Conservation (phyloP, 2,113 vertebrate genomes). For the Macrotis lagotis region DNA sequence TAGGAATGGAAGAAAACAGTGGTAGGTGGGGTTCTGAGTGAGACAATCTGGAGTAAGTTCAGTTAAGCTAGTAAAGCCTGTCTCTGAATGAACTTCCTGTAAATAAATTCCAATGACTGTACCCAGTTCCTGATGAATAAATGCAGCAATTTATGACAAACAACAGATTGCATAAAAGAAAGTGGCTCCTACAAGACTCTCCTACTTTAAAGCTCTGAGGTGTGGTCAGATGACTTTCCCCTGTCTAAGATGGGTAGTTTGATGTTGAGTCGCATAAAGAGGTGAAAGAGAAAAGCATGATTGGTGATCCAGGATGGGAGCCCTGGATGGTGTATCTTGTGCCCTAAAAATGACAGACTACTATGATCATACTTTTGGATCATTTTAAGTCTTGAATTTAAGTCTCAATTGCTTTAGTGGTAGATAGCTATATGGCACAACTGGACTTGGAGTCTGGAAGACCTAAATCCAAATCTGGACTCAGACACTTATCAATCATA, state of each 20-base stretch:
- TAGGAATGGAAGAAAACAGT: slow-evolving; percentile 60
- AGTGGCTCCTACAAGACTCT: slow-evolving; percentile 72
- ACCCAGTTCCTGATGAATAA: slow-evolving; percentile 71
- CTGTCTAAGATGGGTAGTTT: slow-evolving; percentile 57
- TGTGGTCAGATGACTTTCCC: slow-evolving; percentile 73
- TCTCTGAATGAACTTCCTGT: slow-evolving; percentile 81
- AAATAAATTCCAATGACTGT: slow-evolving; percentile 71
- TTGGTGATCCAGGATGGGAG: slow-evolving; percentile 24
- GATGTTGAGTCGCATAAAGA: slow-evolving; percentile 16
- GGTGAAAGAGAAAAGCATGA: slow-evolving; percentile 26
- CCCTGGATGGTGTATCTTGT: neutral
- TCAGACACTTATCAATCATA: neutral
- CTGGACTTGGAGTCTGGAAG: neutral
- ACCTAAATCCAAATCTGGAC: neutral
- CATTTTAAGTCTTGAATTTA: slow-evolving; percentile 41
- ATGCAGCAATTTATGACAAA: slow-evolving; percentile 71
- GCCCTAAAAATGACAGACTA: slow-evolving; percentile 1
- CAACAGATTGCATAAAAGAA: slow-evolving; percentile 64
- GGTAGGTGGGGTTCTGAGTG: slow-evolving; percentile 70
- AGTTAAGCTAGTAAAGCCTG: slow-evolving; percentile 79
- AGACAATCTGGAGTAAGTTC: slow-evolving; percentile 64
- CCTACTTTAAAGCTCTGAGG: slow-evolving; percentile 65
- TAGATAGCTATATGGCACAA: neutral
- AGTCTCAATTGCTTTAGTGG: neutral
- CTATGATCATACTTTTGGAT: neutral